These are phyloP conservation scores for Pachycephus smyrnensis DNA, from an alignment of 2,888 invertebrate genomes.

Conservation along the genomic window DNA sequence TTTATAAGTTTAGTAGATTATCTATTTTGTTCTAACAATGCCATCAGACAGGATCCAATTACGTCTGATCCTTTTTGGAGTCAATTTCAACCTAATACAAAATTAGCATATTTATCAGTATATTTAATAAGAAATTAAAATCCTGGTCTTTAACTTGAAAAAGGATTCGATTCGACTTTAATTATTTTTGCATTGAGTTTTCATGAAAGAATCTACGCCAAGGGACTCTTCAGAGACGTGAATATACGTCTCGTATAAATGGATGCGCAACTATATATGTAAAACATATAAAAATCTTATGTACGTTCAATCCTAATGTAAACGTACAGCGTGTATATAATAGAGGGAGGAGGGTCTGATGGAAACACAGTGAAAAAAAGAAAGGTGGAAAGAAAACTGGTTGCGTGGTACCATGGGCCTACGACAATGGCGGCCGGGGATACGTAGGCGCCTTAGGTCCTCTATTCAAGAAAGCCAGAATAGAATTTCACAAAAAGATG, in stretches of 20 bases:
- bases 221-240: neutral
- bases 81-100: neutral
- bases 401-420: constrained; percentile 34
- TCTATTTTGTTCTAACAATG: neutral
- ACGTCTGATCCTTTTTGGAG: too few relatives aligned
- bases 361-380: constrained; percentile 47
- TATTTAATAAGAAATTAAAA: neutral
- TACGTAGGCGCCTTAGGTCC: constrained; percentile 60
- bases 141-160: neutral
- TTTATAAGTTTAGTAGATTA: neutral
- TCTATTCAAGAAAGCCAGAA: constrained; percentile 47
- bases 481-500: constrained; percentile 49
- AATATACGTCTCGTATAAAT: neutral
- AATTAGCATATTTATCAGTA: neutral
- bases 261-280: neutral
- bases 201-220: neutral
- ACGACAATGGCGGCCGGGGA: constrained; percentile 52
- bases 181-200: neutral
- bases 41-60: neutral
- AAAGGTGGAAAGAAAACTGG: constrained; percentile 39
- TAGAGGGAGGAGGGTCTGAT: constrained; percentile 9
- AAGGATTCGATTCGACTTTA: neutral
- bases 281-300: neutral
- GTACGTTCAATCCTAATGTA: neutral
- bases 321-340: neutral